Percentiles rank a stretch among this genome's conserved stretches.
Evolutionary conservation across 2,113 vertebrate species (phyloP).

Genomic region (Hydrolagus affinis): DNA sequence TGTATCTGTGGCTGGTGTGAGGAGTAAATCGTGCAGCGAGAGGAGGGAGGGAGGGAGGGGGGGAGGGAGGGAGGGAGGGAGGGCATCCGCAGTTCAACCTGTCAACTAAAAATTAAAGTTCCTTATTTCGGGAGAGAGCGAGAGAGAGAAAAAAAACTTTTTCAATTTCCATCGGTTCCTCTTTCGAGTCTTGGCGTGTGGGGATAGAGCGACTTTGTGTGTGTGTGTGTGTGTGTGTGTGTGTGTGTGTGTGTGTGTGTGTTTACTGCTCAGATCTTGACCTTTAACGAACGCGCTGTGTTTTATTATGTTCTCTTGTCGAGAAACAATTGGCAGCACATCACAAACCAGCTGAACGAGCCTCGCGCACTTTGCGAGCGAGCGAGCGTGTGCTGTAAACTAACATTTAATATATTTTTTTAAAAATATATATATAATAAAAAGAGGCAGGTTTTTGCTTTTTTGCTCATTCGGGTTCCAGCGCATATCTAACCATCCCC

Average conservation of each 20-base stretch:
- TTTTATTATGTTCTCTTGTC: conserved; percentile 2
- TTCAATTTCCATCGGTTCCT: neutral
- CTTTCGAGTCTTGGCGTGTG: neutral
- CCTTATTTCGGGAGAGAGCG: too few relatives aligned
- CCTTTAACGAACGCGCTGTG: neutral
- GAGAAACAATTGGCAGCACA: neutral
- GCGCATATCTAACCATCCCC: neutral
- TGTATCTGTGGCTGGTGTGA: too few relatives aligned
- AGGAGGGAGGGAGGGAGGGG: too few relatives aligned
- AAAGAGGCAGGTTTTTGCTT: too few relatives aligned
- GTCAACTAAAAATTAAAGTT: neutral
- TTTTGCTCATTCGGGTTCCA: neutral
- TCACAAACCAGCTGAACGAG: neutral
- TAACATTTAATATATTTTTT: neutral
- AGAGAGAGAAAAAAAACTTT: neutral
- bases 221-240: too few relatives aligned
- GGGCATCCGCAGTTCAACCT: neutral
- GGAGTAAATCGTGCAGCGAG: too few relatives aligned
- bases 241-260: too few relatives aligned
- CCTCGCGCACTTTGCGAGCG: too few relatives aligned
- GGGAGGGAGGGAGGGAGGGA: too few relatives aligned
- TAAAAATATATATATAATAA: too few relatives aligned
- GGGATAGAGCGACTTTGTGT: neutral
- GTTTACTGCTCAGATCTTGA: neutral
- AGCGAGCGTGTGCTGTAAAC: neutral